phyloP scores from a whole-genome alignment of 2,113 vertebrate species.

The Rhinolophus sinicus region DNA sequence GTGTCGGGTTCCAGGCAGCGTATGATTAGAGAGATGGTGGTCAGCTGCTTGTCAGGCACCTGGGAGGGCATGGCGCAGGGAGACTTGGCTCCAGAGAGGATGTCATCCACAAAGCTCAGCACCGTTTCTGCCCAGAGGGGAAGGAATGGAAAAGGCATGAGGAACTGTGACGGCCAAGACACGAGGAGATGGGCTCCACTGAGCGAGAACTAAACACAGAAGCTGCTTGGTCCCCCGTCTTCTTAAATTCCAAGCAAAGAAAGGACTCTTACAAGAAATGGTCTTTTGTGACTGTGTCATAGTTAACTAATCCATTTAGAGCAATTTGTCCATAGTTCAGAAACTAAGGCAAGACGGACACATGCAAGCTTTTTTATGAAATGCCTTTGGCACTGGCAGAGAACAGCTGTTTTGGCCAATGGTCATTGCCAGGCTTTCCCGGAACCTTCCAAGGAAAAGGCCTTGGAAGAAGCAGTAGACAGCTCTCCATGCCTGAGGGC shows the following conservation, averaged over 20 bases:
- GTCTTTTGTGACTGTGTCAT: background rate
- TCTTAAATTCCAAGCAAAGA: background rate
- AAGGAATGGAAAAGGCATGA: background rate
- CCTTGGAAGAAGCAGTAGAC: background rate
- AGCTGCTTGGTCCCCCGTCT: fast-evolving
- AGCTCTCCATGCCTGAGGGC: background rate
- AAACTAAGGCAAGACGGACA: background rate
- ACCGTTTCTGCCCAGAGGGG: slow-evolving; percentile 90
- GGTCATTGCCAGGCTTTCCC: background rate
- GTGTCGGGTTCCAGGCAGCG: slow-evolving; percentile 97
- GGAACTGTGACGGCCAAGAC: background rate
- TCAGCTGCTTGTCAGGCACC: slow-evolving; percentile 93
- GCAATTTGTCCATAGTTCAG: background rate
- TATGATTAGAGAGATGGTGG: slow-evolving; percentile 94
- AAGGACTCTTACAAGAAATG: background rate
- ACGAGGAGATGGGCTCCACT: background rate
- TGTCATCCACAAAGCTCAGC: slow-evolving; percentile 98
- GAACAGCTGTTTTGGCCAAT: background rate
- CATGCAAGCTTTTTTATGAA: background rate
- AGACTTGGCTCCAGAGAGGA: slow-evolving; percentile 96
- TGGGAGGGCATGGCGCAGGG: slow-evolving; percentile 97
- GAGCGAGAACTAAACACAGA: background rate
- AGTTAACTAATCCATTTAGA: background rate
- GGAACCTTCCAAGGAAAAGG: background rate
- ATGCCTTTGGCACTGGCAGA: background rate